Evolutionary conservation across 2,113 vertebrate genomes (phyloP), one percentile per base, ranked within the genome.

Genomic region (Grus americana): DNA sequence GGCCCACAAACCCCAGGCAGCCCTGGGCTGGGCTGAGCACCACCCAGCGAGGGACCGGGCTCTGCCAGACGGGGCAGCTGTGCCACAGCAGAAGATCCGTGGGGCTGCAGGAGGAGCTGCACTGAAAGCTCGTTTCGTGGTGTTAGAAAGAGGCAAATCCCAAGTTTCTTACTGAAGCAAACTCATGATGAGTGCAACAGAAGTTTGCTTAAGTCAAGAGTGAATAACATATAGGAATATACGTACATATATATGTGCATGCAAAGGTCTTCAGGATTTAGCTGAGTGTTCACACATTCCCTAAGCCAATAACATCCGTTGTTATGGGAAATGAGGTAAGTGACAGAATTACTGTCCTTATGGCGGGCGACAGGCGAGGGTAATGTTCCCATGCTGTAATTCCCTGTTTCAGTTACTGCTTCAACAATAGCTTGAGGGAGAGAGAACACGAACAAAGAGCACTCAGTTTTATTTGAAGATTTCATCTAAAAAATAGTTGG

Each of bases 321-420:
- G 96, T 94, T 97, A 88, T 40, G 95, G 97, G 97, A 98, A 97
- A 97, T 98, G 97, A 98, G 97, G 96, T 97, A 98, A 97, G 97
- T 97, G 97, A 95, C 97, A 93, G 94, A 94, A 95, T 95, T 88
- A 92, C 95, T 95, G 95, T 97, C 97, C 96, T 97, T 96, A 94
- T 91, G 93, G 96, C 26, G 6, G 78, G 90, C 81, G 96, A 95
- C 97, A 97, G 96, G 90, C 91, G 21, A 91, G 89, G 29, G 92
- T 79, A 30, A 54, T 12, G 46, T 97, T 97, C 97, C 97, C 92
- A 90, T 83, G 95, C 79, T 73, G 94, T 91, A 95, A 96, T 93
- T 94, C 91, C 75, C 76, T 11, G 40, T 6, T 58, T 40, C 90
- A 6, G 73, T 88, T 63, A 22, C 88, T 49, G 73, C 90, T 76